Conservation (phyloP, 2,113 vertebrate species). For the Chlamydotis undulata region DNA sequence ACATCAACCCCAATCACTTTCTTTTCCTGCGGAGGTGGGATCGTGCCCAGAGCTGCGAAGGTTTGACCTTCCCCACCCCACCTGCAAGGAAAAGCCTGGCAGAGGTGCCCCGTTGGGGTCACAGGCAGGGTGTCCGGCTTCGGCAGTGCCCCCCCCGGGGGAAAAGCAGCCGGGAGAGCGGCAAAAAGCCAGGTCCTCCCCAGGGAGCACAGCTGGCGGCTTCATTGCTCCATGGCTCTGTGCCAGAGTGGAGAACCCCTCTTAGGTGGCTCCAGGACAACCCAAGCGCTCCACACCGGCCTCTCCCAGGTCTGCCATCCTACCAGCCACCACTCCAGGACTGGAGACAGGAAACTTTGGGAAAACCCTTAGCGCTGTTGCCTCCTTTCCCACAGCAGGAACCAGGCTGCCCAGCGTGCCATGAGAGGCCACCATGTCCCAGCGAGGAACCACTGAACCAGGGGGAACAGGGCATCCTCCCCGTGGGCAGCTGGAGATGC, state of each 20-base stretch:
- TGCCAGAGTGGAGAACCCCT: fast-evolving
- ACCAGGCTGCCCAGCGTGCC: neutral
- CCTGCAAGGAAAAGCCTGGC: neutral
- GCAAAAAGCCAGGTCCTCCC: neutral
- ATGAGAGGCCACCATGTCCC: fast-evolving
- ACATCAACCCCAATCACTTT: neutral
- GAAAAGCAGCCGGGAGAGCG: neutral
- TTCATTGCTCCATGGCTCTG: neutral
- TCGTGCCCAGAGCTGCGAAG: neutral
- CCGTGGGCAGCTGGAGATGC: neutral
- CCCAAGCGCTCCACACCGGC: neutral
- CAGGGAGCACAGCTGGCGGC: fast-evolving
- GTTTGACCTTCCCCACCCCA: neutral
- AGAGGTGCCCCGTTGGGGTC: neutral
- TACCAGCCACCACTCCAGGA: fast-evolving
- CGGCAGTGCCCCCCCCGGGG: neutral
- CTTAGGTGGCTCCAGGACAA: neutral
- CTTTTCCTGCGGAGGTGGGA: neutral
- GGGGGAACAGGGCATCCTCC: too few relatives aligned
- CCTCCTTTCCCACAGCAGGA: neutral
- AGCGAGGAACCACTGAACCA: fast-evolving
- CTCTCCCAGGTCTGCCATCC: neutral
- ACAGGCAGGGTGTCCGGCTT: neutral
- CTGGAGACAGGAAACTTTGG: neutral
- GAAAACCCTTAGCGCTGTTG: neutral